Percentiles rank a stretch among this genome's conserved stretches.
Evolutionary conservation across 2,797 vertebrate species (phyloP).

Genomic region (Hemibagrus guttatus): DNA sequence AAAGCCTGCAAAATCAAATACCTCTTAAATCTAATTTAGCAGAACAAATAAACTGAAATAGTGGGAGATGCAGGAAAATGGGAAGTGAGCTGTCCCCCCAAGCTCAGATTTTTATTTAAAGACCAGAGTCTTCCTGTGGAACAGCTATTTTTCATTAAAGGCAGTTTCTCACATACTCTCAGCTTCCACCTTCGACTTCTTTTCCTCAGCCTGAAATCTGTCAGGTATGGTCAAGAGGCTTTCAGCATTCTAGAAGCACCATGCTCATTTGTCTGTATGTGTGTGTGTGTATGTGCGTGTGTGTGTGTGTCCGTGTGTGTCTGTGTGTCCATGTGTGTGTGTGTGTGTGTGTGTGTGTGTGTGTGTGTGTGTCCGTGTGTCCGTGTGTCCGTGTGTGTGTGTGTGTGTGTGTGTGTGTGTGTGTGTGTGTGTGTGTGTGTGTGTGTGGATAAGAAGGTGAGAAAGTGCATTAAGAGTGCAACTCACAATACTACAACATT

Average conservation of each 20-base stretch:
- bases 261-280: slow-evolving; percentile 28
- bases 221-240: slow-evolving; percentile 24
- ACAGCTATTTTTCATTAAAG: slow-evolving; percentile 55
- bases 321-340: slow-evolving; percentile 1
- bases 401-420: slow-evolving; percentile 12
- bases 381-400: slow-evolving; percentile 8
- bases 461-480: neutral
- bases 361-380: slow-evolving; percentile 2
- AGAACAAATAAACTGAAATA: slow-evolving; percentile 58
- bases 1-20: slow-evolving; percentile 54
- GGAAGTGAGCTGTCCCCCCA: slow-evolving; percentile 19
- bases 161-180: slow-evolving; percentile 24
- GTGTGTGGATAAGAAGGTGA: neutral
- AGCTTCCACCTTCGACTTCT: slow-evolving; percentile 13
- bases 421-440: neutral
- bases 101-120: slow-evolving; percentile 45
- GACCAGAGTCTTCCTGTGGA: slow-evolving; percentile 30
- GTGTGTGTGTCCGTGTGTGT: slow-evolving; percentile 18
- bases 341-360: slow-evolving; percentile 8
- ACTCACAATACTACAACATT: neutral
- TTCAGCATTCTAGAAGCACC: neutral
- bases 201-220: slow-evolving; percentile 38
- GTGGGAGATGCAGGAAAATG: slow-evolving; percentile 14
- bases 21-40: slow-evolving; percentile 57
- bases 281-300: neutral